phyloP scores from a whole-genome alignment of 2,888 invertebrate genomes.

The Lapara coniferarum region DNA sequence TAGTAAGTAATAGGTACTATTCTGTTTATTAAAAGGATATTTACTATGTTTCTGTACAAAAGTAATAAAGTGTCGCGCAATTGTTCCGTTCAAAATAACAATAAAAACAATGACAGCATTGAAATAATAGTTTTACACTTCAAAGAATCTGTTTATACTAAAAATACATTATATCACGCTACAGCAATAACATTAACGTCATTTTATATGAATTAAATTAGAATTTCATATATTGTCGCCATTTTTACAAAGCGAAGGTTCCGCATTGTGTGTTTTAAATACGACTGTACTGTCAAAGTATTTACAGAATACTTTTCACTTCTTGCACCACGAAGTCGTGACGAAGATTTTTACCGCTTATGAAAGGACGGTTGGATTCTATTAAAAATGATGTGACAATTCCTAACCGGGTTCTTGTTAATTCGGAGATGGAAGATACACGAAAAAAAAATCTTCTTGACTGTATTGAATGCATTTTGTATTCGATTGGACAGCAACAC shows the following conservation, averaged over 20 bases:
- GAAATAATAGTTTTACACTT: too few relatives aligned
- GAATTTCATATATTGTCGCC: neutral
- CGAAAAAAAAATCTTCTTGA: neutral
- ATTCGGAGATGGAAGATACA: neutral
- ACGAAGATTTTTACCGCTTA: neutral
- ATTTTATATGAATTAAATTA: neutral
- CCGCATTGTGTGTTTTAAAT: constrained; percentile 1
- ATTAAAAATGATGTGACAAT: neutral
- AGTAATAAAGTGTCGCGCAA: too few relatives aligned
- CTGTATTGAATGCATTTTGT: too few relatives aligned
- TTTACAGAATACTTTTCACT: constrained; percentile 7
- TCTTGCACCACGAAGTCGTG: neutral
- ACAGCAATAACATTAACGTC: too few relatives aligned
- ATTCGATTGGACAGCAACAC: too few relatives aligned
- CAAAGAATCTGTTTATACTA: too few relatives aligned
- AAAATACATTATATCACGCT: too few relatives aligned
- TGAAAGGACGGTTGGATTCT: neutral
- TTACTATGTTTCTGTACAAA: too few relatives aligned
- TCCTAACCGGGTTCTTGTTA: neutral
- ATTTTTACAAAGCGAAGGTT: neutral
- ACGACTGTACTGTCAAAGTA: neutral
- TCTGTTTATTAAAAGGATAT: too few relatives aligned
- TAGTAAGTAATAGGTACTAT: too few relatives aligned
- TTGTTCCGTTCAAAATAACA: too few relatives aligned
- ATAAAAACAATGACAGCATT: too few relatives aligned